Conservation (phyloP, 2,113 vertebrate genomes). For the Tetrax tetrax region DNA sequence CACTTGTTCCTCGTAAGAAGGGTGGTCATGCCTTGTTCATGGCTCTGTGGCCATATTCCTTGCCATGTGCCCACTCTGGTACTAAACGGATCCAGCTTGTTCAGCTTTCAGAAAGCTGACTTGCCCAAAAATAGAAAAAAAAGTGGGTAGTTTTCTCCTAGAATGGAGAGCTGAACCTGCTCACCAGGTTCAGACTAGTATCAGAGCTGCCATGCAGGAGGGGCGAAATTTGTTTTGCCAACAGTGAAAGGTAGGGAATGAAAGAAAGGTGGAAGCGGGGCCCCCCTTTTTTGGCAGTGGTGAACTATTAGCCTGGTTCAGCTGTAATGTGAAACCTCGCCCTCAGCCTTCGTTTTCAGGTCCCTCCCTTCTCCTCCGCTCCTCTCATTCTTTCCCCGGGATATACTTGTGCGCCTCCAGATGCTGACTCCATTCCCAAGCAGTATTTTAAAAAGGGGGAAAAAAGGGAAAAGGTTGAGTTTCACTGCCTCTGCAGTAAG, state of each 20-base stretch:
- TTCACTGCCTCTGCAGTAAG: neutral
- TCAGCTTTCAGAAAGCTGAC: neutral
- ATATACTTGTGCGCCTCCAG: neutral
- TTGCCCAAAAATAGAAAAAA: neutral
- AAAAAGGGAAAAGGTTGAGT: neutral
- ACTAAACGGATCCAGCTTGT: neutral
- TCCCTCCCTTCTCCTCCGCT: slow-evolving; percentile 2
- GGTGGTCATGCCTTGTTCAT: neutral
- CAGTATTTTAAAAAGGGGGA: neutral
- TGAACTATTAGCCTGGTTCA: slow-evolving; percentile 52
- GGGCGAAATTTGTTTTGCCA: slow-evolving; percentile 9
- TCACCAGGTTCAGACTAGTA: slow-evolving; percentile 24
- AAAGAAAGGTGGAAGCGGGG: slow-evolving; percentile 43
- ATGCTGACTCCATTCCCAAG: neutral
- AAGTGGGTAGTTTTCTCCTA: neutral
- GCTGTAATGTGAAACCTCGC: slow-evolving; percentile 44
- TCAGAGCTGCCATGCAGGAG: neutral
- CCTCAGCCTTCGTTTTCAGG: slow-evolving; percentile 34
- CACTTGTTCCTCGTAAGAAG: neutral
- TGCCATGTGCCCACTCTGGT: neutral
- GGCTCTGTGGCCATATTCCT: neutral
- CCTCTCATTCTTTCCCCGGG: neutral
- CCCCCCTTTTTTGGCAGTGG: slow-evolving; percentile 21
- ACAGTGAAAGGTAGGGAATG: slow-evolving; percentile 37
- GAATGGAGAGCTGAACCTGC: slow-evolving; percentile 9